Conservation (phyloP, 2,797 vertebrate genomes). For the Hypotaenidia philippensis region DNA sequence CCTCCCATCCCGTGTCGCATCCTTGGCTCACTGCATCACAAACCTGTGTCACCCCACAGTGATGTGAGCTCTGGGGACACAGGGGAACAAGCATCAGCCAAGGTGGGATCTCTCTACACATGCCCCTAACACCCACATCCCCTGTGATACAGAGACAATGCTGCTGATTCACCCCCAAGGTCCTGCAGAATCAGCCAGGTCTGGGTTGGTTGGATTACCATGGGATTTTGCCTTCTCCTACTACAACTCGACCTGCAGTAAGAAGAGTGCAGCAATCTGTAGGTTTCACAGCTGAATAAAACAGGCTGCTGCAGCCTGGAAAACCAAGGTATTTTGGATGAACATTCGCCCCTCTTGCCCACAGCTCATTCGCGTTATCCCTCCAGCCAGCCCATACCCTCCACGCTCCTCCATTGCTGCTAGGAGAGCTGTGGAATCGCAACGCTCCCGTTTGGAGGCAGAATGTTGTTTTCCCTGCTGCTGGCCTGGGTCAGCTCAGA, state of each 20-base stretch:
- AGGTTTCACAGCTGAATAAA: background rate
- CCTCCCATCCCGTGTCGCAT: background rate
- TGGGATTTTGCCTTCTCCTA: background rate
- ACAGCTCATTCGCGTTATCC: fast-evolving
- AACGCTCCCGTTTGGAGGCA: background rate
- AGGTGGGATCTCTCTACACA: background rate
- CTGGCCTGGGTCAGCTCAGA: background rate
- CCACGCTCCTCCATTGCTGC: fast-evolving
- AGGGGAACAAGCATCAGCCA: fast-evolving
- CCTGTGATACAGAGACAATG: background rate
- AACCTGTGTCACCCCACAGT: background rate
- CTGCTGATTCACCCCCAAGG: background rate
- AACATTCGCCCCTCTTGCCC: background rate
- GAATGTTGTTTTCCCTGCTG: background rate
- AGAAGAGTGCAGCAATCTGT: background rate
- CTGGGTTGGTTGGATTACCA: background rate
- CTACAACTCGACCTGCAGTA: background rate
- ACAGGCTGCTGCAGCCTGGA: background rate
- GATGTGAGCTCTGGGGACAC: background rate
- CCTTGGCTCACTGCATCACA: background rate
- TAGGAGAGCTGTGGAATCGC: fast-evolving
- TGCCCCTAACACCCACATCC: no score
- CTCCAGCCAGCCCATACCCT: fast-evolving
- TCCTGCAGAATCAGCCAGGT: background rate
- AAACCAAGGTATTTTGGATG: background rate